Evolutionary conservation across 2,113 vertebrate genomes (phyloP), one percentile per base, ranked within the genome.

Genomic region (Antennarius striatus): DNA sequence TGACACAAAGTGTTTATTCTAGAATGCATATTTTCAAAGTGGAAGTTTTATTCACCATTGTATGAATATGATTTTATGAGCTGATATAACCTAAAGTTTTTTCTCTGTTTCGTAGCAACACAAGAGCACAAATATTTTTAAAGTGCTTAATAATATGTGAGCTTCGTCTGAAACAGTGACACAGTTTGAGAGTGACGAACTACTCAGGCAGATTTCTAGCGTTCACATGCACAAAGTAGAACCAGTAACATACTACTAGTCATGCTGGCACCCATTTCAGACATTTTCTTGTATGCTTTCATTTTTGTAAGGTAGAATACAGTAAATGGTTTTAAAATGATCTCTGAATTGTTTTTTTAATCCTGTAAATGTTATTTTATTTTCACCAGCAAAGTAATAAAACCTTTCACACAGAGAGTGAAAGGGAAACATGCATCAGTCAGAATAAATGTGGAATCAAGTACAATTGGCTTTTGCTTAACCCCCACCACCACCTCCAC

Each of bases 241-340:
- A 47, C 43, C 70, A 45, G 52, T 82, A 83, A 88, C 84, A 74
- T 84, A 53, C 70, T 53, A 53, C 64, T 68, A 77, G 64, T 88
- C 81, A 80, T 86, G 63, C 87, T 87, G 77, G 86, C 83, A 80
- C 66, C 8, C 4, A 71, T 79, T 84, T 82, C 85, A 89, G 89
- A 86, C 70, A 5, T 71, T 69, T 55, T 61, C 36, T 10, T 7
- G 52, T 64, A 46, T 67, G 71, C 69, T 78, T 53, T 68, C 58
- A 54, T 69, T 60, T 65, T 55, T 71, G 72, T 53, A 56, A 57
- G 46, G 79, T 39, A 65, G 55, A 47, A 22, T 28, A 29, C 22
- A 61, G 52, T 77, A 69, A 74, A 69, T 60, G 40, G 58, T 69
- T 22, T 22, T 53, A 64, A 77, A 72, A 52, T 70, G 56, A n/a